Conservation (phyloP, 2,113 vertebrate species). For the Lipophrys pholis region DNA sequence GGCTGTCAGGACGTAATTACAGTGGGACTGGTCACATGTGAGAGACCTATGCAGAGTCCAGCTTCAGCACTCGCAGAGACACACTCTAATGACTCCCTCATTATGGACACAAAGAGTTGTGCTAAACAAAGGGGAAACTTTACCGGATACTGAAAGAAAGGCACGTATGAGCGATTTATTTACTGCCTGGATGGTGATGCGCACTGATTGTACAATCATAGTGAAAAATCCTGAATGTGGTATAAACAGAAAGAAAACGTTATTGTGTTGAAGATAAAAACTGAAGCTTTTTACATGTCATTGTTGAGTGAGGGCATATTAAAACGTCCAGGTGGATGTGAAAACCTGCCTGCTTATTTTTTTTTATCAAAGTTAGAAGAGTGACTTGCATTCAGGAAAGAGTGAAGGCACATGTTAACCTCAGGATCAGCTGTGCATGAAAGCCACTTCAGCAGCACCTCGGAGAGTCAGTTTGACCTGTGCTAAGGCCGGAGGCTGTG, state of each 20-base stretch:
- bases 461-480: background rate
- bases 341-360: background rate
- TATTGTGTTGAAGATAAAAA: background rate
- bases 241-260: background rate
- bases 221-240: constrained; percentile 13
- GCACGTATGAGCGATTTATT: constrained; percentile 58
- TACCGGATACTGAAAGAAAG: constrained; percentile 49
- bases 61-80: constrained; percentile 68
- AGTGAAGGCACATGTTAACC: background rate
- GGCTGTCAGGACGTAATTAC: constrained; percentile 69
- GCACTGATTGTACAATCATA: constrained; percentile 34
- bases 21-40: constrained; percentile 66
- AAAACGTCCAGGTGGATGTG: background rate
- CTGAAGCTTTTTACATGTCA: background rate
- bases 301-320: background rate
- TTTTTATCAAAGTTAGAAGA: background rate
- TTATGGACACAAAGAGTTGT: constrained; percentile 72
- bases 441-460: background rate
- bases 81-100: constrained; percentile 76
- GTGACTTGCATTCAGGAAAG: no score
- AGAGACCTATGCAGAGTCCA: constrained; percentile 65
- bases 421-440: background rate
- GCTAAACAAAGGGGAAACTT: constrained; percentile 68
- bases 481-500: constrained; percentile 3
- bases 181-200: constrained; percentile 37